A percentile compares a stretch with the other conserved stretches of the same genome.
Evolutionary conservation across 2,888 invertebrate species (phyloP).

Genomic region (Euspilapteryx auroguttella): DNA sequence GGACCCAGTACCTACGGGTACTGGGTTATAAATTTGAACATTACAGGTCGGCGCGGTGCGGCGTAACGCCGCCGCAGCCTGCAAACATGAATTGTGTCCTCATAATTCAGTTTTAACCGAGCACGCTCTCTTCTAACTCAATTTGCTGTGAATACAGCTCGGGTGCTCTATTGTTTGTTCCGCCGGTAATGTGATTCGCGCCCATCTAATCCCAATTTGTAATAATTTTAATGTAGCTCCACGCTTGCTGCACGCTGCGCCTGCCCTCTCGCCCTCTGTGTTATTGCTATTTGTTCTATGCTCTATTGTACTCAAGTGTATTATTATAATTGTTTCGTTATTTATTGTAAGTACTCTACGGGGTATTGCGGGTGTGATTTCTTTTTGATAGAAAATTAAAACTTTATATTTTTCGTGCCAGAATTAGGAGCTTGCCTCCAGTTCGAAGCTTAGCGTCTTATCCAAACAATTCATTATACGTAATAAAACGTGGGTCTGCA

Average conservation of each 20-base stretch:
- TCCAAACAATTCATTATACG: slow-evolving; percentile 3
- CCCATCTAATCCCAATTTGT: slow-evolving; percentile 42
- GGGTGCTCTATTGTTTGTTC: slow-evolving; percentile 15
- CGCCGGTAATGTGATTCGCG: slow-evolving; percentile 28
- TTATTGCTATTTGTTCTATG: too few species aligned
- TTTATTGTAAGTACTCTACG: slow-evolving; percentile 22
- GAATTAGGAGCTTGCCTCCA: too few species aligned
- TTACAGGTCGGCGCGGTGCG: too few species aligned
- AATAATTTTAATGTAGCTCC: slow-evolving; percentile 48
- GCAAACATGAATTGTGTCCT: slow-evolving; percentile 10
- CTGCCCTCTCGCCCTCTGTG: too few species aligned
- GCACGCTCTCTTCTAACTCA: slow-evolving; percentile 20
- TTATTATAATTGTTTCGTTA: slow-evolving; percentile 32
- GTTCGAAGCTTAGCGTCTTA: too few species aligned
- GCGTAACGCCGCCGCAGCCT: too few species aligned
- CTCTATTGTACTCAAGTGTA: slow-evolving; percentile 30
- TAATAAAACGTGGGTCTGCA: slow-evolving; percentile 2
- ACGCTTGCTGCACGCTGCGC: too few species aligned
- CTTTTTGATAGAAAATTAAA: too few species aligned
- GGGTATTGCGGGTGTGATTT: slow-evolving; percentile 18
- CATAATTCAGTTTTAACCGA: slow-evolving; percentile 46
- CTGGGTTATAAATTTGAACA: too few species aligned
- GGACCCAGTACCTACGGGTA: too few species aligned
- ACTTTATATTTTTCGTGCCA: too few species aligned
- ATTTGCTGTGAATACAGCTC: slow-evolving; percentile 35